Base-by-base conservation (phyloP, 2,113 vertebrate genomes). In the Macroglossus sobrinus region DNA sequence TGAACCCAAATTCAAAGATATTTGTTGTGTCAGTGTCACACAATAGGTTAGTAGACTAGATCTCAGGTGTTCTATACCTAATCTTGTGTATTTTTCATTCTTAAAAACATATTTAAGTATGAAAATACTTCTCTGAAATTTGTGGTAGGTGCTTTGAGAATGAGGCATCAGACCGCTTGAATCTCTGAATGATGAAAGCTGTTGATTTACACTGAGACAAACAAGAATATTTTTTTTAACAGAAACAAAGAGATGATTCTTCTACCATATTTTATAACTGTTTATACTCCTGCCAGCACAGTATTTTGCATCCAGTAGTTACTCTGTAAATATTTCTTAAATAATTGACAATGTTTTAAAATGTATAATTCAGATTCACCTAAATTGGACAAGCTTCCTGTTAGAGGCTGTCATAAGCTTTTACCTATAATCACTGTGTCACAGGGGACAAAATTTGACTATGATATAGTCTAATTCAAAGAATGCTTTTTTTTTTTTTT, bases 331-430 rank as follows among this genome's bases (percentile, higher is more conserved):
- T 75, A 61, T 87, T 94, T 95, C 72, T 86, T 89, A 84, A 91
- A 66, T 76, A 94, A 95, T 55, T 81, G 86, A 64, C 21, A 69
- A 14, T 59, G 78, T 47, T 74, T 93, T 93, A 63, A 93, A 79
- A 64, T 74, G 26, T n/a, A 14, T 79, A 61, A 69, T 84, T 97
- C 26, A 55, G 24, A 75, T 79, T 94, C 14, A 47, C 26, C 45
- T 84, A 85, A 91, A 69, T 26, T 61, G 80, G 15, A 50, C 69
- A 75, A 22, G 53, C 55, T 93, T 85, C 13, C 61, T 50, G 0
- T 88, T 78, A 74, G 63, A 71, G 50, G 14, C 38, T 89, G 38
- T 66, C 43, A 28, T 75, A 74, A 82, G 24, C 64, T 92, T 89
- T 93, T 55, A 80, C 59, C 82, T 92, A 7, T 71, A 43, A 66